Evolutionary conservation across 1,140 invertebrate genomes (phyloP).

Genomic region (Brachionus plicatilis): DNA sequence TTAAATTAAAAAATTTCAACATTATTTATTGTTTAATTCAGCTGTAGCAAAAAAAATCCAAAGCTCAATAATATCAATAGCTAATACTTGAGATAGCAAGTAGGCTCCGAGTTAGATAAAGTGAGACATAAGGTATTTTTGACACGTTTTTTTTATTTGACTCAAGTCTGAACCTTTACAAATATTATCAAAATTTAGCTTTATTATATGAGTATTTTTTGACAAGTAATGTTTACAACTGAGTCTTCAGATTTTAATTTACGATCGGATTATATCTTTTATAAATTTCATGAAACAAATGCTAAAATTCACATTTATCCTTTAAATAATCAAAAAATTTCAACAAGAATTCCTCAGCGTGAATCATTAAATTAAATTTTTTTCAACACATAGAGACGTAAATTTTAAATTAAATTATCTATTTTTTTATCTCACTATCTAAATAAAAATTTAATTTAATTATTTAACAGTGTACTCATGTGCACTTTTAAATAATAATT

Average conservation of each 20-base stretch:
- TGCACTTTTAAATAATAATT: background rate
- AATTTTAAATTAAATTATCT: background rate
- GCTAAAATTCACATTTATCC: no score
- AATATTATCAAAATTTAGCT: background rate
- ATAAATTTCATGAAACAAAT: background rate
- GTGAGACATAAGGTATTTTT: background rate
- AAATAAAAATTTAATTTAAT: no score
- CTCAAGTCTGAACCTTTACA: background rate
- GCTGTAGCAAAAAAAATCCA: background rate
- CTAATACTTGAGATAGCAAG: background rate
- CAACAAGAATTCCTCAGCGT: no score
- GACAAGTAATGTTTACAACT: background rate
- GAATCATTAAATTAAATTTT: no score
- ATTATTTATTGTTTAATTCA: background rate
- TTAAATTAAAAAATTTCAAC: background rate
- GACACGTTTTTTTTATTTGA: background rate
- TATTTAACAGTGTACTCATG: no score
- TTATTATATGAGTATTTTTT: background rate
- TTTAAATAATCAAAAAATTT: no score
- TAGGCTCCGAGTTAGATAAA: background rate
- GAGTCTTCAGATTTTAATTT: background rate
- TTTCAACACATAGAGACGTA: background rate
- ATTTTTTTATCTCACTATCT: background rate
- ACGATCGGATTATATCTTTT: background rate
- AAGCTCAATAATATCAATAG: background rate